Evolutionary conservation across 1,140 invertebrate species (phyloP).

Genomic region (Paraescarpia echinospica): DNA sequence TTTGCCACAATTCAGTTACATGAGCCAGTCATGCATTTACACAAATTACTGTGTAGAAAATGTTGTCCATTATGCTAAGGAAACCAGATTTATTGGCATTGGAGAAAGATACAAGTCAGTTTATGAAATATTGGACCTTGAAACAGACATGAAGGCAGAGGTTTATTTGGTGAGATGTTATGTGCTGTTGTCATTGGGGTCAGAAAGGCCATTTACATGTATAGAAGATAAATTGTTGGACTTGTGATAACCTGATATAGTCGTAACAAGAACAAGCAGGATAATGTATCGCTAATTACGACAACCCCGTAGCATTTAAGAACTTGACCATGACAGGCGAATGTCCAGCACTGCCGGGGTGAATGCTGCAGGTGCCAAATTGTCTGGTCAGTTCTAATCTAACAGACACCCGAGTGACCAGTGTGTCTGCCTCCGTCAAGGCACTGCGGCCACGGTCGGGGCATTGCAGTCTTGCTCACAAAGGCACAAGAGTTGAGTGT

Average conservation of each 20-base stretch:
- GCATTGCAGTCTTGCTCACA: neutral
- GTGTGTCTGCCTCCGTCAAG: neutral
- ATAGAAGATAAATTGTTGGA: too few relatives aligned
- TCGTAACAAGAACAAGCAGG: too few relatives aligned
- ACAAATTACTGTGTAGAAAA: neutral
- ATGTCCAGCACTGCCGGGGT: neutral
- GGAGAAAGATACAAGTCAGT: too few relatives aligned
- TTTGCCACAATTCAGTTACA: too few relatives aligned
- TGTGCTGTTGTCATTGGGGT: too few relatives aligned
- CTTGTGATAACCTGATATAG: too few relatives aligned
- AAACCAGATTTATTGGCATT: neutral
- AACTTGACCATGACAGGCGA: neutral
- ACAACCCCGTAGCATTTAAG: neutral
- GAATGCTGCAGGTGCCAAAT: neutral
- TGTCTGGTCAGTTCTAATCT: neutral
- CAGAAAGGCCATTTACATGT: too few relatives aligned
- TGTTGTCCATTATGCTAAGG: neutral
- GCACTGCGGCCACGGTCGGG: neutral
- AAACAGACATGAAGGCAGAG: too few relatives aligned
- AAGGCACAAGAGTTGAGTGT: too few relatives aligned
- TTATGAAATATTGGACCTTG: too few relatives aligned
- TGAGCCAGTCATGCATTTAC: too few relatives aligned
- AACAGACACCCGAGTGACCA: neutral
- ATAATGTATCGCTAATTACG: neutral
- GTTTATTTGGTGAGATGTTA: too few relatives aligned